phyloP scores from a whole-genome alignment of 2,888 invertebrate species.

The Diaprepes abbreviatus region DNA sequence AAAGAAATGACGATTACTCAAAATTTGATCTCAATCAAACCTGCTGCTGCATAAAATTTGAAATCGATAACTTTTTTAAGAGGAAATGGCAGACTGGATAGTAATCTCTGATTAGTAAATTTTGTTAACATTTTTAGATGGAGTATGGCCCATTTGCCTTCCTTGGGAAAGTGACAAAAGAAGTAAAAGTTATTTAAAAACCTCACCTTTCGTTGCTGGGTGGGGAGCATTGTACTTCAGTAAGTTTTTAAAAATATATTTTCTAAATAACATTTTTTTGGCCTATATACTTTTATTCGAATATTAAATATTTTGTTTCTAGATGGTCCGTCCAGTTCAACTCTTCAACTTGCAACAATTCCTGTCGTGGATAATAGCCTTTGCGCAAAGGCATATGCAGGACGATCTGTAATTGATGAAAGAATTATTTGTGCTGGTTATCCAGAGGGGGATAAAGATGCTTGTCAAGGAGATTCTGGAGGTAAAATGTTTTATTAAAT shows the following conservation, averaged over 20 bases:
- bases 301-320: no score
- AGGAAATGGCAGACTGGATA: no score
- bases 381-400: slow-evolving; percentile 74
- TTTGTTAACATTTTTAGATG: slow-evolving; percentile 69
- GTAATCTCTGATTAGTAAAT: not conserved
- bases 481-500: slow-evolving; percentile 37
- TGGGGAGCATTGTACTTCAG: slow-evolving; percentile 84
- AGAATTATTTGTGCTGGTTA: slow-evolving; percentile 80
- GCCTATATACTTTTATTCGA: no score
- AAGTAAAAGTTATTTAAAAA: slow-evolving; percentile 71
- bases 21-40: no score
- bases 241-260: slow-evolving; percentile 71
- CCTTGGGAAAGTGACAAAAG: slow-evolving; percentile 73
- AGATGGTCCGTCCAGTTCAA: slow-evolving; percentile 79
- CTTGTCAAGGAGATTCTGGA: slow-evolving; percentile 87
- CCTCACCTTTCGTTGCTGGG: slow-evolving; percentile 82
- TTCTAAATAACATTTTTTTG: no score
- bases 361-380: slow-evolving; percentile 76
- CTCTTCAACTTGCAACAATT: slow-evolving; percentile 78
- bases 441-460: slow-evolving; percentile 76
- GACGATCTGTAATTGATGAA: slow-evolving; percentile 73
- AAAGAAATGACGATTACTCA: no score
- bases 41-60: no score
- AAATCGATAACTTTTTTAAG: no score
- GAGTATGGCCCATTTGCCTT: slow-evolving; percentile 82